Conservation (phyloP, 1,140 invertebrate genomes). For the Camponotus vicinus region DNA sequence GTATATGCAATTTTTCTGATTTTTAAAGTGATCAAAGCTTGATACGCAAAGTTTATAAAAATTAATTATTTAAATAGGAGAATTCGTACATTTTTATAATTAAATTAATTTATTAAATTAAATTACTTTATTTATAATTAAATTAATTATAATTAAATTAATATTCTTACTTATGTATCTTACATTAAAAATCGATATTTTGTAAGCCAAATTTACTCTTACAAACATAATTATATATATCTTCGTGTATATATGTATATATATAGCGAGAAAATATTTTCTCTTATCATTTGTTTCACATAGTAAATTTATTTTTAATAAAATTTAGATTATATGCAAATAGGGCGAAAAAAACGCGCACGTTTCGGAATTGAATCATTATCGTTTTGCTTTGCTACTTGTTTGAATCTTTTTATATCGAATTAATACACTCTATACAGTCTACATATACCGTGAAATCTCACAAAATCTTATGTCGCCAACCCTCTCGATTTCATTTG, state of each 20-base stretch:
- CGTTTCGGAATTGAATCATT: background rate
- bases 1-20: background rate
- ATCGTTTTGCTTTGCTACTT: background rate
- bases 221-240: background rate
- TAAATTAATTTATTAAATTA: no score
- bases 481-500: conserved; percentile 63
- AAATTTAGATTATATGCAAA: background rate
- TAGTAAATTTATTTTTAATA: background rate
- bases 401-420: background rate
- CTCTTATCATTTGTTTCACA: background rate
- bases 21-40: background rate
- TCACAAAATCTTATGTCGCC: conserved; percentile 25
- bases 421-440: background rate
- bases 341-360: background rate
- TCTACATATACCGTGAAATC: conserved; percentile 21
- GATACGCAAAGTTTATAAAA: background rate
- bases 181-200: no score
- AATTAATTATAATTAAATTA: no score
- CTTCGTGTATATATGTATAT: no score
- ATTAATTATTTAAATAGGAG: background rate
- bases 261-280: background rate
- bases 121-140: no score
- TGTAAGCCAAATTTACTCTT: background rate
- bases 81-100: no score
- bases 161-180: no score